Evolutionary conservation across 2,888 invertebrate species (phyloP).

Genomic region (Sinotaia quadrata): DNA sequence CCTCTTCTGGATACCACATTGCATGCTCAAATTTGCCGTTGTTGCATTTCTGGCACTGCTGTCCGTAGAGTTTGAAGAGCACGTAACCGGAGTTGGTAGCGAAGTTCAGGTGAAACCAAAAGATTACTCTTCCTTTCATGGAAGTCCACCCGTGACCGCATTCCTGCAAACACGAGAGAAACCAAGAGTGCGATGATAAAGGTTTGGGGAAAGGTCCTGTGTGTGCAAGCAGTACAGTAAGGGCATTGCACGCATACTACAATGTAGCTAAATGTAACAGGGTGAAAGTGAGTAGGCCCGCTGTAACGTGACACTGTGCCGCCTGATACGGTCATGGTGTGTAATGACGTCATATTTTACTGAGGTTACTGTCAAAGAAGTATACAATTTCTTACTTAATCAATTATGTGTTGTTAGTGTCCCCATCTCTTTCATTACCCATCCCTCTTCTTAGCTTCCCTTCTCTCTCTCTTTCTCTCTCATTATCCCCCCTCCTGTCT

Average conservation of each 20-base stretch:
- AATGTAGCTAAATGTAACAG: background rate
- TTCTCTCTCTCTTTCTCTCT: background rate
- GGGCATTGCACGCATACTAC: background rate
- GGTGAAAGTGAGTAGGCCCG: too few species aligned
- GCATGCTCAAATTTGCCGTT: constrained; percentile 72
- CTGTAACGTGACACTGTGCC: too few species aligned
- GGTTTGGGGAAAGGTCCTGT: too few species aligned
- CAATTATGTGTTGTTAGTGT: background rate
- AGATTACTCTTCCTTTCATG: constrained; percentile 74
- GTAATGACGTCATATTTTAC: too few species aligned
- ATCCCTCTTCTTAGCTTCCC: background rate
- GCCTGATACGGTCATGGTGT: too few species aligned
- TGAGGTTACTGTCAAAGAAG: too few species aligned
- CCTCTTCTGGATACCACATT: constrained; percentile 75
- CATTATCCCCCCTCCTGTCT: constrained; percentile 2
- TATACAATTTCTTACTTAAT: too few species aligned
- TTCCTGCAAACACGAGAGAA: constrained; percentile 55
- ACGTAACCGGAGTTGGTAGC: constrained; percentile 67
- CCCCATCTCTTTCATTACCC: background rate
- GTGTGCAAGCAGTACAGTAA: too few species aligned
- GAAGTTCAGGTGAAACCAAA: constrained; percentile 72
- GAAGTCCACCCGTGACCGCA: constrained; percentile 75
- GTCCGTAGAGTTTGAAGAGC: constrained; percentile 73
- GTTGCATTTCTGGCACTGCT: constrained; percentile 73
- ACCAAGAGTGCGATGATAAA: background rate